phyloP scores from a whole-genome alignment of 1,140 invertebrate genomes.

The Bicyclus anynana region DNA sequence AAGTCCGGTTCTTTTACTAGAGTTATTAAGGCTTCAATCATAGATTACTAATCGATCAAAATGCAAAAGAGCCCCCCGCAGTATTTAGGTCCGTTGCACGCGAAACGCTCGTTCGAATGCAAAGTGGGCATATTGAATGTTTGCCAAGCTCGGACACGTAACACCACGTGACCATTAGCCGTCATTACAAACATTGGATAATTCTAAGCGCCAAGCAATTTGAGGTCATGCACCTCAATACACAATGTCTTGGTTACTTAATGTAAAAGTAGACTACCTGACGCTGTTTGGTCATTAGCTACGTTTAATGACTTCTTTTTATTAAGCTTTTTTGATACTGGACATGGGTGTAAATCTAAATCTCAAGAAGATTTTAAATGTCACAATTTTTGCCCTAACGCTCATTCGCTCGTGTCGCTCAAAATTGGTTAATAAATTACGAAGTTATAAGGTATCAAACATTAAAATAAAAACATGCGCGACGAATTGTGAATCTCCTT shows the following conservation, averaged over 20 bases:
- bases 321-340: too few relatives aligned
- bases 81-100: constrained; percentile 51
- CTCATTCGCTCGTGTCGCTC: too few relatives aligned
- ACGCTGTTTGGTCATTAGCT: constrained; percentile 38
- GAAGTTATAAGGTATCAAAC: too few relatives aligned
- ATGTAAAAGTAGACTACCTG: constrained; percentile 41
- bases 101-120: constrained; percentile 47
- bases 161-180: constrained; percentile 46
- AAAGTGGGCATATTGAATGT: constrained; percentile 53
- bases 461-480: too few relatives aligned
- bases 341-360: too few relatives aligned
- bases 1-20: not conserved
- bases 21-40: constrained; percentile 26
- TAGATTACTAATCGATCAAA: constrained; percentile 38
- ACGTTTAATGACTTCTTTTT: not conserved
- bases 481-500: too few relatives aligned
- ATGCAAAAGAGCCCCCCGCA: constrained; percentile 45
- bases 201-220: constrained; percentile 36
- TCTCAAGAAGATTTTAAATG: too few relatives aligned
- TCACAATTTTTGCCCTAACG: too few relatives aligned
- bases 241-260: constrained; percentile 13
- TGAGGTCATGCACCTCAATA: constrained; percentile 54
- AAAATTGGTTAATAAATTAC: too few relatives aligned
- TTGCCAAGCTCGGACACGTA: constrained; percentile 57
- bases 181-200: constrained; percentile 55